phyloP scores from a whole-genome alignment of 2,797 vertebrate genomes.

The Rhinichthys osculus region DNA sequence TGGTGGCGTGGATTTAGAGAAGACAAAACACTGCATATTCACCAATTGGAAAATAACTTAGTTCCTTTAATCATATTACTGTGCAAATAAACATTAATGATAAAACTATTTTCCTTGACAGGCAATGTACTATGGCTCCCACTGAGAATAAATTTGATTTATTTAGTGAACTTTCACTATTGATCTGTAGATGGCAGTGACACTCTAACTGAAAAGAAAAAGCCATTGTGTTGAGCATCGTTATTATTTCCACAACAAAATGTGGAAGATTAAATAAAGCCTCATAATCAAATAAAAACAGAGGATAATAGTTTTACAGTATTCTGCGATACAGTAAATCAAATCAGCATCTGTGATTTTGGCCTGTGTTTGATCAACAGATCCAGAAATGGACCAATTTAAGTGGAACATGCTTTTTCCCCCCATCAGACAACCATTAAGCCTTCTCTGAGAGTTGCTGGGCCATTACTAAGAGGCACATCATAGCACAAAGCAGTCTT shows the following conservation, averaged over 20 bases:
- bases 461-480: slow-evolving; percentile 71
- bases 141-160: neutral
- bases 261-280: neutral
- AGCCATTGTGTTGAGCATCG: neutral
- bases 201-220: slow-evolving; percentile 69
- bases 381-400: slow-evolving; percentile 36
- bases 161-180: slow-evolving; percentile 71
- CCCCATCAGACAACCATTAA: slow-evolving; percentile 59
- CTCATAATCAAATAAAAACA: neutral
- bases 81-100: slow-evolving; percentile 22
- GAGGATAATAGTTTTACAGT: neutral
- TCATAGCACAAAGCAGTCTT: slow-evolving; percentile 76
- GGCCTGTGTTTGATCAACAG: neutral
- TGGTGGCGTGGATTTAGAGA: slow-evolving; percentile 10
- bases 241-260: neutral
- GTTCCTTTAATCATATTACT: slow-evolving; percentile 34
- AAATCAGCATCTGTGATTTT: slow-evolving; percentile 5
- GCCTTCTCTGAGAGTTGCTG: slow-evolving; percentile 68
- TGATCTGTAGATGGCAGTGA: slow-evolving; percentile 85
- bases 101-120: slow-evolving; percentile 15
- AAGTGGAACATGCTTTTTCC: slow-evolving; percentile 58
- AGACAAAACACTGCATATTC: slow-evolving; percentile 9
- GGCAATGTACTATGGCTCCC: neutral
- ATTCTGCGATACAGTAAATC: neutral
- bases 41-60: slow-evolving; percentile 2